A percentile compares a stretch with the other conserved stretches of the same genome.
Evolutionary conservation across 1,140 invertebrate species (phyloP).

Genomic region (Trypoxylus dichotomus): DNA sequence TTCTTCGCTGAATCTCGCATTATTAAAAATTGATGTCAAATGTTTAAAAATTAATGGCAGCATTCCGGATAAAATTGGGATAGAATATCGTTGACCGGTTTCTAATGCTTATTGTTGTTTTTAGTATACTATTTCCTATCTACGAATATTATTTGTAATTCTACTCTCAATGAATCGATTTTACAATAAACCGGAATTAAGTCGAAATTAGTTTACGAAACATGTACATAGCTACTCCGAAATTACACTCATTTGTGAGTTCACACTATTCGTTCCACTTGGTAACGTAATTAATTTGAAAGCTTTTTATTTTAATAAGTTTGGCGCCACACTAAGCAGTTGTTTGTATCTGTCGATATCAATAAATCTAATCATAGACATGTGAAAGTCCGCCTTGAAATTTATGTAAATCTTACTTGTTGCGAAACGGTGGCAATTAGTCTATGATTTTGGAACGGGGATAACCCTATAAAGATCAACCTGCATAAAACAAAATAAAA

Average conservation of each 20-base stretch:
- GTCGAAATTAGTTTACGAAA: not conserved
- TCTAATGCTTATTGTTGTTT: no score
- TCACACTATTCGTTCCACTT: not conserved
- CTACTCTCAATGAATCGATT: no score
- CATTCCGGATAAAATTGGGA: no score
- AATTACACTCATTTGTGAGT: not conserved
- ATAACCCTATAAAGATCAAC: not conserved
- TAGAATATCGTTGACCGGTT: no score
- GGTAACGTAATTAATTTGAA: not conserved
- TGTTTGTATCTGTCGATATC: not conserved
- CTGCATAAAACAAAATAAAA: no score
- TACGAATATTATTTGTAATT: no score
- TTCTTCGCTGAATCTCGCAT: no score
- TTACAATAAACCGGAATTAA: not conserved
- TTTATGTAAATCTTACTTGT: not conserved
- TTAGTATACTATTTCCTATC: no score
- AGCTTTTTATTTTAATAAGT: slow-evolving; percentile 5
- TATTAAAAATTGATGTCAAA: no score
- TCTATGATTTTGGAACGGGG: not conserved
- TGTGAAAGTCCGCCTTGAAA: not conserved
- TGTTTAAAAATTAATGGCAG: no score
- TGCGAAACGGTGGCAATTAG: not conserved
- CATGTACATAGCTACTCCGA: not conserved
- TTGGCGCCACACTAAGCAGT: not conserved
- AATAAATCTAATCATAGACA: slow-evolving; percentile 1